Evolutionary conservation across 2,113 vertebrate genomes (phyloP).

Genomic region (Anhinga anhinga): DNA sequence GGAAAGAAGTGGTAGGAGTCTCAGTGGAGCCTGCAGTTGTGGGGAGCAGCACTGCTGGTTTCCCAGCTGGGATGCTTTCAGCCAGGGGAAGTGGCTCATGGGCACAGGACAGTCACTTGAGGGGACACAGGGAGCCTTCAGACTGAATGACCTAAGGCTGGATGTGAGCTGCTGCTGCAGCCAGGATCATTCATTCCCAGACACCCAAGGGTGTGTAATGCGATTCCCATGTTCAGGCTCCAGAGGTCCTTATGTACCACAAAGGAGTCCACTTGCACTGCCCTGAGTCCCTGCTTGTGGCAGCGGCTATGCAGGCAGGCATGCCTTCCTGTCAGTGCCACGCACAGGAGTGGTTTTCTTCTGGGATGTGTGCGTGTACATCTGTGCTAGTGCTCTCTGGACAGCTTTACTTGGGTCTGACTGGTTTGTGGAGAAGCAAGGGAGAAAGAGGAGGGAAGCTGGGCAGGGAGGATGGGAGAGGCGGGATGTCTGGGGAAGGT

Average conservation of each 20-base stretch:
- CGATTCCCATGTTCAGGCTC: background rate
- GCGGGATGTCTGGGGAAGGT: constrained; percentile 72
- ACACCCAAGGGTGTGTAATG: background rate
- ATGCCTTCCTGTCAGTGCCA: background rate
- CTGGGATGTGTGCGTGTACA: background rate
- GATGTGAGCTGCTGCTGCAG: background rate
- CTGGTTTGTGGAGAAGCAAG: background rate
- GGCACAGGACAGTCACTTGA: background rate
- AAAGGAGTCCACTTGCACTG: background rate
- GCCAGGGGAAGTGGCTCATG: background rate
- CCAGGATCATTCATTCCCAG: background rate
- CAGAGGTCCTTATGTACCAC: background rate
- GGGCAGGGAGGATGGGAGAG: constrained; percentile 29
- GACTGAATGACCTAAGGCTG: background rate
- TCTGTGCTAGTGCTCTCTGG: background rate
- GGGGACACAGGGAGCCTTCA: background rate
- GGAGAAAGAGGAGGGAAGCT: background rate
- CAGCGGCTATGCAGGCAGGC: background rate
- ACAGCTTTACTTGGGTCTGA: background rate
- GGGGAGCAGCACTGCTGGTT: background rate
- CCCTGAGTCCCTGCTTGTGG: background rate
- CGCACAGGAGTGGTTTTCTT: background rate
- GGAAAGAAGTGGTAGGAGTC: background rate
- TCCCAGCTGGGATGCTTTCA: background rate
- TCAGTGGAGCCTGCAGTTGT: background rate